A percentile compares a stretch with the other conserved stretches of the same genome.
Evolutionary conservation across 2,113 vertebrate genomes (phyloP).

Genomic region (Cochlearius cochlearius): DNA sequence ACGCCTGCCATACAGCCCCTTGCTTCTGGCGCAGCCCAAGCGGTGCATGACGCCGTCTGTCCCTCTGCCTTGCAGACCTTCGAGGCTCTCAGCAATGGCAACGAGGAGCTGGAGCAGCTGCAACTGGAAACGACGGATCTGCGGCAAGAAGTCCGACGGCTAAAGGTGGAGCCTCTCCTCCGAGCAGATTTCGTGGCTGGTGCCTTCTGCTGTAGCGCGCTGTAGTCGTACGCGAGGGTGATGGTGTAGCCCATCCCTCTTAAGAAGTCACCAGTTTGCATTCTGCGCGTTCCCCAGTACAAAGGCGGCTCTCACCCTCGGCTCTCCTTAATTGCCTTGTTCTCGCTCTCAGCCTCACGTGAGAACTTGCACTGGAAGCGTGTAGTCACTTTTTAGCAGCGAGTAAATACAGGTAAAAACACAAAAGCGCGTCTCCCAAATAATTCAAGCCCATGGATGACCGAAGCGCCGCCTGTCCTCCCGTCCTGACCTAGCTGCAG

Average conservation of each 20-base stretch:
- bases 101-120: constrained; percentile 83
- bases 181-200: neutral
- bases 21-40: neutral
- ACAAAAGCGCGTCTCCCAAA: neutral
- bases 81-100: constrained; percentile 78
- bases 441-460: neutral
- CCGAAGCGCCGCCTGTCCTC: neutral
- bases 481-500: neutral
- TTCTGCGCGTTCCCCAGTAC: neutral
- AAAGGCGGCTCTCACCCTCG: neutral
- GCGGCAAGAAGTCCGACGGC: constrained; percentile 80
- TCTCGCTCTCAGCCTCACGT: neutral
- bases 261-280: neutral
- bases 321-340: neutral
- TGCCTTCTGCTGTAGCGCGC: neutral
- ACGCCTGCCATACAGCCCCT: neutral
- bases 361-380: neutral
- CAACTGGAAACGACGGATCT: constrained; percentile 82
- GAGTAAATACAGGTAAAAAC: neutral
- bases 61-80: constrained; percentile 70
- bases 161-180: constrained; percentile 75
- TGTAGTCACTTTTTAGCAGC: neutral
- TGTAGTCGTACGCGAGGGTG: accelerated
- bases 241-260: neutral
- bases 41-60: neutral